A percentile compares a stretch with the other conserved stretches of the same genome.
phyloP scores from a whole-genome alignment of 2,113 vertebrate species.

The Silurus glanis region DNA sequence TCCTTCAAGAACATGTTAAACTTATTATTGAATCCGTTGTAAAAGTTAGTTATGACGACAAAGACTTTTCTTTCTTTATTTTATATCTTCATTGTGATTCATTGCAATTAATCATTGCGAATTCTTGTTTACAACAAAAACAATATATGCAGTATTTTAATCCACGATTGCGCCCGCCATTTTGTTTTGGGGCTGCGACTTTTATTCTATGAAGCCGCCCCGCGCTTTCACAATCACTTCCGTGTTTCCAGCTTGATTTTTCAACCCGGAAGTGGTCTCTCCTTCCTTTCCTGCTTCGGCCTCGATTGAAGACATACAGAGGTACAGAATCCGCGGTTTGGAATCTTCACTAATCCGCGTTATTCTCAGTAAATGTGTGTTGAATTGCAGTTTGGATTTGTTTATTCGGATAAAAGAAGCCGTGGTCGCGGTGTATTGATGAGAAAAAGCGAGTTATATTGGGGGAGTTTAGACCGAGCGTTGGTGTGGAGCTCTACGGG shows the following conservation, averaged over 20 bases:
- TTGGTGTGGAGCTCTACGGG: background rate
- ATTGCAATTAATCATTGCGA: no score
- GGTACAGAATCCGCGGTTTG: conserved; percentile 54
- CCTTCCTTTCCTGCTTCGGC: conserved; percentile 75
- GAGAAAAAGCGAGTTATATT: background rate
- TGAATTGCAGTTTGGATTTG: background rate
- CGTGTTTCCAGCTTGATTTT: conserved; percentile 51
- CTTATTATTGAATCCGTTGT: no score
- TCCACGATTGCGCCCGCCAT: background rate
- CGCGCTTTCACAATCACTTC: conserved; percentile 4
- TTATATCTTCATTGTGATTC: no score
- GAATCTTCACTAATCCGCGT: conserved; percentile 56
- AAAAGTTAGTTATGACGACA: no score
- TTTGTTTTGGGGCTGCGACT: background rate
- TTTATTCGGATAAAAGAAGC: background rate
- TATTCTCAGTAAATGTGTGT: background rate
- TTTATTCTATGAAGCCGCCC: conserved; percentile 13
- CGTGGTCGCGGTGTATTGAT: background rate
- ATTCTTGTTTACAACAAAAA: no score
- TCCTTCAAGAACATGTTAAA: no score
- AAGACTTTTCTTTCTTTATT: no score
- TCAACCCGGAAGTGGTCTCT: conserved; percentile 62
- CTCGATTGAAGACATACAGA: conserved; percentile 59
- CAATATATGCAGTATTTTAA: background rate
- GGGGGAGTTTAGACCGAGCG: background rate